These are phyloP conservation scores for Oncorhynchus mykiss DNA, from an alignment of 2,113 vertebrate genomes.

Conservation along the genomic window DNA sequence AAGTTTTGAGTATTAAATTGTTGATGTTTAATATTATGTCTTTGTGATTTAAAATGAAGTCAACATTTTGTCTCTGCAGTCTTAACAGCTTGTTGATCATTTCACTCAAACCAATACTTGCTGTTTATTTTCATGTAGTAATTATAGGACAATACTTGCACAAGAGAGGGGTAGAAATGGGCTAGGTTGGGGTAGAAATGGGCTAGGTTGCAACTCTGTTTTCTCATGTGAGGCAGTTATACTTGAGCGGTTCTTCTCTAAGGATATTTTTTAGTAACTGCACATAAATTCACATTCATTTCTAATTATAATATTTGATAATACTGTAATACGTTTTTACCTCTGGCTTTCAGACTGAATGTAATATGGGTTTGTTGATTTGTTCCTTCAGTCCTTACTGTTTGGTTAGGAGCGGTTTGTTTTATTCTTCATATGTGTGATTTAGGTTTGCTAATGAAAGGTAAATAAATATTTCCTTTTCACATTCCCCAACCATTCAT, in stretches of 20 bases:
- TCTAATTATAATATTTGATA: slow-evolving; percentile 23
- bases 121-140: slow-evolving; percentile 39
- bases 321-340: slow-evolving; percentile 1
- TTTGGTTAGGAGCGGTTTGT: background rate
- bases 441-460: slow-evolving; percentile 31
- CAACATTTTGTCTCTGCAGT: slow-evolving; percentile 29
- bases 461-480: slow-evolving; percentile 4
- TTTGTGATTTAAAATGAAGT: slow-evolving; percentile 45
- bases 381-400: background rate
- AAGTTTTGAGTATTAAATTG: slow-evolving; percentile 30
- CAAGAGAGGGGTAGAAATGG: slow-evolving; percentile 11
- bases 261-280: slow-evolving; percentile 14
- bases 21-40: slow-evolving; percentile 44
- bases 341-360: slow-evolving; percentile 42
- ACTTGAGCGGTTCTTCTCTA: slow-evolving; percentile 10
- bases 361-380: slow-evolving; percentile 42
- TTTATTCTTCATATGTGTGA: slow-evolving; percentile 40
- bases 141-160: slow-evolving; percentile 32
- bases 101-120: slow-evolving; percentile 20
- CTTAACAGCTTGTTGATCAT: slow-evolving; percentile 30
- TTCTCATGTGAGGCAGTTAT: slow-evolving; percentile 16
- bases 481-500: slow-evolving; percentile 21
- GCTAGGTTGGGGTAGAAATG: too few relatives aligned
- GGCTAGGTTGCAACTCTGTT: background rate
- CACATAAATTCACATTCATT: background rate